Evolutionary conservation across 2,113 vertebrate genomes (phyloP), one percentile per base, ranked within the genome.

Genomic region (Theropithecus gelada): DNA sequence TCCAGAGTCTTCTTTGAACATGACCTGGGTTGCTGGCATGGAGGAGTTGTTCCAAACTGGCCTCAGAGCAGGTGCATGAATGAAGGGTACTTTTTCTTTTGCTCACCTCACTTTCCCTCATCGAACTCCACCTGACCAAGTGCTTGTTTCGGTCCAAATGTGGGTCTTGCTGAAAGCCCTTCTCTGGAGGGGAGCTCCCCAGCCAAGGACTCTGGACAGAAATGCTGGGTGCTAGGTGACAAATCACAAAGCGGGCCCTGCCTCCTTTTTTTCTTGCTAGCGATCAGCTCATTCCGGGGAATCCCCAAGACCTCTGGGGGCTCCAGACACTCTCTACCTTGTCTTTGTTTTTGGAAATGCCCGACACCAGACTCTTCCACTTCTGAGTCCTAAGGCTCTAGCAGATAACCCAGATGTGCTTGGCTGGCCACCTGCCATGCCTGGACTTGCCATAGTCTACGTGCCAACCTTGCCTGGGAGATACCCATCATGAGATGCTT

Each of bases 391-490:
- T n/a, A 18, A 43, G 75, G 45, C 52, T 27, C 64, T 66, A 79
- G 40, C 61, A 12, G 14, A 40, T 81, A 68, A 0, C 43, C n/a
- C 16, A 18, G 48, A 59, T n/a, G 1, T 45, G 22, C 97, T 23
- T 38, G 64, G 82, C 61, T 52, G 38, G 43, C 87, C 76, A 40
- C n/a, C 89, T n/a, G 1, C n/a, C 86, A 0, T 8, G 90, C 94
- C 90, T 7, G 73, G 48, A 93, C 94, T 97, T 96, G 97, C 97
- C 97, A 90, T 66, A 96, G 96, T 76, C 83, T 94, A 43, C 17
- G 96, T 98, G 98, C 98, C 98, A 98, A 88, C 66, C 90, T 90
- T 70, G 92, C 95, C 61, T 0, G 3, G 94, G 97, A 95, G 94
- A 78, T 68, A 17, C 35, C 75, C 90, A 1, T 52, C 2, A 27